Percentiles rank a stretch among this genome's conserved stretches.
Conservation (phyloP, 1,140 invertebrate genomes). For the Lepidurus apus region DNA sequence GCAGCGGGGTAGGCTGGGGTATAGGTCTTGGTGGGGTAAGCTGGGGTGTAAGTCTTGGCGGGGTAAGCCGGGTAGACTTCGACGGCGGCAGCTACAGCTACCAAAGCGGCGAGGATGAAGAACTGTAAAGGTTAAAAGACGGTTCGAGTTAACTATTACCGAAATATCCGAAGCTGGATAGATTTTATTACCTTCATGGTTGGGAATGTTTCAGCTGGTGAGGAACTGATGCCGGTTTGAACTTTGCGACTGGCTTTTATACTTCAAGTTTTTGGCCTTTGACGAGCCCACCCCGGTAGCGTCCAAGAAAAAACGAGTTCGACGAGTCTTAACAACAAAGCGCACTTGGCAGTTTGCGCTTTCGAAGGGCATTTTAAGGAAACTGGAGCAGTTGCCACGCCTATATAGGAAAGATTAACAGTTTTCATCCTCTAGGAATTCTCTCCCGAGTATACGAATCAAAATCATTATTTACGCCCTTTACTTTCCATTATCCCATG, state of each 20-base stretch:
- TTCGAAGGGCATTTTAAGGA: not conserved
- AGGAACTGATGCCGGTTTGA: not conserved
- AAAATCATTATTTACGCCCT: no score
- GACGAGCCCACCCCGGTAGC: not conserved
- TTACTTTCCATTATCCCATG: no score
- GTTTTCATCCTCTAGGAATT: not conserved
- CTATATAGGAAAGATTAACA: not conserved
- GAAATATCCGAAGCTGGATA: not conserved
- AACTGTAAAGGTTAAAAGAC: not conserved
- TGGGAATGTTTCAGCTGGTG: not conserved
- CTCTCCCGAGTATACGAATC: not conserved
- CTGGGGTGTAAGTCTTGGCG: no score
- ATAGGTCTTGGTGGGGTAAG: no score
- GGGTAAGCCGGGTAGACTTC: not conserved
- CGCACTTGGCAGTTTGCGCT: not conserved
- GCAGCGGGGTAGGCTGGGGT: no score
- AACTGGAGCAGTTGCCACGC: slow-evolving; percentile 1
- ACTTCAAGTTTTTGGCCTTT: not conserved
- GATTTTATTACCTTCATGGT: not conserved
- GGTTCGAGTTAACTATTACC: not conserved
- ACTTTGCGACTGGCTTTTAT: not conserved
- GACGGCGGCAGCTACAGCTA: not conserved
- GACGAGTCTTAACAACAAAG: not conserved
- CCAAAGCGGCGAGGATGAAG: slow-evolving; percentile 12
- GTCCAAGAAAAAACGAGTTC: not conserved